Evolutionary conservation across 2,113 vertebrate genomes (phyloP).

Genomic region (Rhipidura dahli): DNA sequence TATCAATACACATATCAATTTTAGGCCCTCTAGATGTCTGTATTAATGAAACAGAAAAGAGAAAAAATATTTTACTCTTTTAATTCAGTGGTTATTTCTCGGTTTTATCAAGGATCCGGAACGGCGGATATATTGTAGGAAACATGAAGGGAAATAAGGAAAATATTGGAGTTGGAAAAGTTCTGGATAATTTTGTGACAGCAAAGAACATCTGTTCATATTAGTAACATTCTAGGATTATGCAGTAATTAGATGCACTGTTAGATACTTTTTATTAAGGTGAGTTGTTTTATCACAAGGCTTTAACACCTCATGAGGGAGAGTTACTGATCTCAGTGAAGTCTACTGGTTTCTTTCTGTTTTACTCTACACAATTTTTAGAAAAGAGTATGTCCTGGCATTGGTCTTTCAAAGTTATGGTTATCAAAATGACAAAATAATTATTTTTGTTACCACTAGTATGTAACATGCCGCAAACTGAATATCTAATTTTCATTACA

Average conservation of each 20-base stretch:
- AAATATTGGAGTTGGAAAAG: not conserved
- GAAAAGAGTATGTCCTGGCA: not conserved
- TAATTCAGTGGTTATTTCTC: not conserved
- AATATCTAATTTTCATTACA: constrained; percentile 19
- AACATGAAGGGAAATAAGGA: not conserved
- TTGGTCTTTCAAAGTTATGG: not conserved
- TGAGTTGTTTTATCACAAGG: not conserved
- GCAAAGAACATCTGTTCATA: not conserved
- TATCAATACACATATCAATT: not conserved
- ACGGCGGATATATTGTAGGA: fast-evolving
- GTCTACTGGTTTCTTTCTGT: not conserved
- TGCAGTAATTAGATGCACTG: not conserved
- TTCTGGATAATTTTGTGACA: not conserved
- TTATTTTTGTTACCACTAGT: not conserved
- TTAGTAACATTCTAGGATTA: not conserved
- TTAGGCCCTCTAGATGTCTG: not conserved
- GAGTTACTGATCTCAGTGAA: not conserved
- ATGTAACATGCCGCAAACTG: not conserved
- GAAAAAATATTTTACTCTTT: not conserved
- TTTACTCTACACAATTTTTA: not conserved
- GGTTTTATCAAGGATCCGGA: not conserved
- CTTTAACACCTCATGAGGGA: not conserved
- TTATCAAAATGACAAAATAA: not conserved
- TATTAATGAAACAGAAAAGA: not conserved
- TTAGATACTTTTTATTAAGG: not conserved